A percentile compares a stretch with the other conserved stretches of the same genome.
Evolutionary conservation across 2,888 invertebrate genomes (phyloP).

Genomic region (Cremastinae sp.): DNA sequence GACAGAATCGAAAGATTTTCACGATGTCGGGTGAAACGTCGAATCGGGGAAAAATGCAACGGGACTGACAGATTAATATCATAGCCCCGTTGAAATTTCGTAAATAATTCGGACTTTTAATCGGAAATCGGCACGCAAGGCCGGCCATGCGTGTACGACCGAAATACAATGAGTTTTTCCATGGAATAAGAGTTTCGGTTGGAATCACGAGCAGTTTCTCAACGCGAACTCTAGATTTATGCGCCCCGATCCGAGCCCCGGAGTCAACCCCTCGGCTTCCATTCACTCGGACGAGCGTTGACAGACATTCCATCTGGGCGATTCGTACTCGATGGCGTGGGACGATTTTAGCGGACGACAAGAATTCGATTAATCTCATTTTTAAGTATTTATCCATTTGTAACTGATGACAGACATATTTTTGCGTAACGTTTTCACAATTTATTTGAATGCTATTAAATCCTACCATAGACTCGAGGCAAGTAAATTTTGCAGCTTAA

Average conservation of each 20-base stretch:
- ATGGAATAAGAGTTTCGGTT: constrained; percentile 44
- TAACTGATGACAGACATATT: too few relatives aligned
- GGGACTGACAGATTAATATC: not conserved
- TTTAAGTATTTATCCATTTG: too few relatives aligned
- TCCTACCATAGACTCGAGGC: too few relatives aligned
- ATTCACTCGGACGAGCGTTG: constrained; percentile 51
- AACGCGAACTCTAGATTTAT: too few relatives aligned
- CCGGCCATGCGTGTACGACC: constrained; percentile 66
- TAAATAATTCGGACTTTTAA: constrained; percentile 73
- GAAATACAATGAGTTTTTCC: constrained; percentile 49
- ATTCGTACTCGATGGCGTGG: too few relatives aligned
- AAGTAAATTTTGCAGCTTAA: too few relatives aligned
- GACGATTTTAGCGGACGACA: too few relatives aligned
- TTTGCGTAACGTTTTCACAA: too few relatives aligned
- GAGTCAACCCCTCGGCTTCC: constrained; percentile 44
- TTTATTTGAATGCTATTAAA: too few relatives aligned
- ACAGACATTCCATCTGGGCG: constrained; percentile 63
- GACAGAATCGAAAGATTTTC: constrained; percentile 36
- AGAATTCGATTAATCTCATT: too few relatives aligned
- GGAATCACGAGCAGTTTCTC: constrained; percentile 31
- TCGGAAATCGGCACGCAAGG: constrained; percentile 70
- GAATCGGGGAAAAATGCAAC: not conserved
- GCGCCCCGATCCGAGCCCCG: too few relatives aligned
- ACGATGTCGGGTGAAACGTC: not conserved
- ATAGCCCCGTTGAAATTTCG: constrained; percentile 63